Evolutionary conservation across 1,140 invertebrate genomes (phyloP), one percentile per base, ranked within the genome.

Genomic region (Panagrolaimus sp.): DNA sequence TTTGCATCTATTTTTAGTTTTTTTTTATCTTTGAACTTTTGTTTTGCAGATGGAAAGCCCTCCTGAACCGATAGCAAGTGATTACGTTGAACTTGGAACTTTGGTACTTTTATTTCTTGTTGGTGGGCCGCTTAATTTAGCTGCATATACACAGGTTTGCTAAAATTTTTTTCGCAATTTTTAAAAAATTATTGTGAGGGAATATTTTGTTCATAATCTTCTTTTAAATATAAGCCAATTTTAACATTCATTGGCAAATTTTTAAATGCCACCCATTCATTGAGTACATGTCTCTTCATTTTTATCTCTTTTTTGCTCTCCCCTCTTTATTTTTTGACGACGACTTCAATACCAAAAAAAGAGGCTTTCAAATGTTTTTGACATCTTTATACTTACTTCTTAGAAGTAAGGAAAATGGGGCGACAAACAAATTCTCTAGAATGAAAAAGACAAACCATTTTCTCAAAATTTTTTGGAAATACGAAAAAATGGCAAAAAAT

Each of bases 91-190:
- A 65, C 61, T 81, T 42, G 51, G 65, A 62, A 78, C 71, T 27
- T 65, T 81, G 38, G 70, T 81, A n/a, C 45, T 81, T 9, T 66
- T 82, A 53, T 81, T 82, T 46, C 69, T 82, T 57, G 48, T 82
- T 44, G 79, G 79, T 1, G 79, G 77, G 9, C 79, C 79, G 9
- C 63, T 81, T 16, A 81, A 81, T 66, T 67, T 81, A 23, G 78
- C 78, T 25, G 80, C 80, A 5, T 81, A 81, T 71, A 81, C 79
- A 25, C 80, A 82, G 66, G 79, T 80, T 16, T 11, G 63, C 48
- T 7, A 38, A 38, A 38, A 38, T 38, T 38, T 46, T 46, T 8
- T 23, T 57, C 13, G 25, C 48, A 14, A 9, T 14, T 53, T 53
- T 11, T 9, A 25, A 53, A 23, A 25, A 53, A 9, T 16, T 53